Conservation (phyloP, 2,797 vertebrate genomes). For the Loriculus beryllinus region DNA sequence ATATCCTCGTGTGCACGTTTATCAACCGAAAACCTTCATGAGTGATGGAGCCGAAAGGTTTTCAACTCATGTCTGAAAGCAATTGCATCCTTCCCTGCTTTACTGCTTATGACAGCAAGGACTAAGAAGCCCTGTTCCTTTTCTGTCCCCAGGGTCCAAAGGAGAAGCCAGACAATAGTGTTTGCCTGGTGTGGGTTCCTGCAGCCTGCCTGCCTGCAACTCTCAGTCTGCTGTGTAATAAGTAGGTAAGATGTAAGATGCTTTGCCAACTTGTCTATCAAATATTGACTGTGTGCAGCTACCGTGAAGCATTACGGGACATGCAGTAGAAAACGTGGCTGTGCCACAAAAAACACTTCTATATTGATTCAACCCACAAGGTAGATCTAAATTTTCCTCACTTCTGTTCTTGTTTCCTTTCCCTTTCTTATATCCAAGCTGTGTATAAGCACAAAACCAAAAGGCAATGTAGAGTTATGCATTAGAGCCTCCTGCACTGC, state of each 20-base stretch:
- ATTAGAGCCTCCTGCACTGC: background rate
- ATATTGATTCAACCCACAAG: background rate
- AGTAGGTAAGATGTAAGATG: background rate
- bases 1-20: background rate
- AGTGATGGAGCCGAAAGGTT: background rate
- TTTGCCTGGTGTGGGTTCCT: background rate
- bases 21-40: background rate
- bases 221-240: background rate
- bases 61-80: background rate
- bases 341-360: background rate
- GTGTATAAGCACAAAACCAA: background rate
- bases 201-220: background rate
- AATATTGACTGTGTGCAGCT: slow-evolving; percentile 24
- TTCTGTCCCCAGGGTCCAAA: background rate
- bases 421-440: background rate
- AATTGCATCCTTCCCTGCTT: background rate
- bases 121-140: background rate
- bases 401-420: background rate
- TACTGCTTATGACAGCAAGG: background rate
- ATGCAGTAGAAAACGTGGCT: background rate
- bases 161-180: background rate
- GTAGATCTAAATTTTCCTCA: background rate
- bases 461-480: background rate
- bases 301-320: background rate
- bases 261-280: slow-evolving; percentile 18